A percentile compares a stretch with the other conserved stretches of the same genome.
Conservation (phyloP, 2,888 invertebrate genomes). For the Taphrorychus bicolor region DNA sequence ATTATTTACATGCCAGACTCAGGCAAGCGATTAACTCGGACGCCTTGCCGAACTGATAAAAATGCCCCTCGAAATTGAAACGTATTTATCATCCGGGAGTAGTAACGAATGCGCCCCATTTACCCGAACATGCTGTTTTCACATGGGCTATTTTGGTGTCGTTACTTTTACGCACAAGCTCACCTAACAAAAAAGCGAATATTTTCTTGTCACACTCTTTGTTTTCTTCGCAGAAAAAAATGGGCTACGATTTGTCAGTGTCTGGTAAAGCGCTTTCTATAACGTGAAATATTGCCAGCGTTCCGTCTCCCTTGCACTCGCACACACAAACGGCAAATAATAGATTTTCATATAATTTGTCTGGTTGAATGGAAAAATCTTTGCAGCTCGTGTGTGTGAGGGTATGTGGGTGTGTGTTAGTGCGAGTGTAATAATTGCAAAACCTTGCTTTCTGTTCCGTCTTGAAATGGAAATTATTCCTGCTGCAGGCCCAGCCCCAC, state of each 20-base stretch:
- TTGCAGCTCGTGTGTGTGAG: neutral
- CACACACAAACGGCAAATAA: neutral
- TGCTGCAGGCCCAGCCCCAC: constrained; percentile 9
- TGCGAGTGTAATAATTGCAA: neutral
- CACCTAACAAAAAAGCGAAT: constrained; percentile 31
- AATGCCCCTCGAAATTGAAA: neutral
- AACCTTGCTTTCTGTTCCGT: neutral
- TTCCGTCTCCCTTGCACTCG: neutral
- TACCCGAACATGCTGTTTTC: constrained; percentile 31
- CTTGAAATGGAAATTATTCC: constrained; percentile 9
- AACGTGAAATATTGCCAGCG: constrained; percentile 20
- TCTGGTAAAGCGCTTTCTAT: constrained; percentile 24
- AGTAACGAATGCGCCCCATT: constrained; percentile 32
- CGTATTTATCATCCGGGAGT: neutral
- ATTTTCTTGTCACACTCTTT: constrained; percentile 27
- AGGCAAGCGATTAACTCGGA: neutral
- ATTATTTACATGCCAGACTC: neutral
- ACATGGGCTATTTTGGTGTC: constrained; percentile 29
- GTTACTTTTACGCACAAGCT: constrained; percentile 34
- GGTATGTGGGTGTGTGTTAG: neutral
- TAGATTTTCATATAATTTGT: constrained; percentile 4
- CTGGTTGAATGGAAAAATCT: neutral
- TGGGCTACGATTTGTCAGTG: constrained; percentile 24
- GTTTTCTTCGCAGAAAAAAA: constrained; percentile 23
- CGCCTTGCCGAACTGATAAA: neutral